phyloP scores from a whole-genome alignment of 2,888 invertebrate species.

The Chrysotoxum bicinctum region DNA sequence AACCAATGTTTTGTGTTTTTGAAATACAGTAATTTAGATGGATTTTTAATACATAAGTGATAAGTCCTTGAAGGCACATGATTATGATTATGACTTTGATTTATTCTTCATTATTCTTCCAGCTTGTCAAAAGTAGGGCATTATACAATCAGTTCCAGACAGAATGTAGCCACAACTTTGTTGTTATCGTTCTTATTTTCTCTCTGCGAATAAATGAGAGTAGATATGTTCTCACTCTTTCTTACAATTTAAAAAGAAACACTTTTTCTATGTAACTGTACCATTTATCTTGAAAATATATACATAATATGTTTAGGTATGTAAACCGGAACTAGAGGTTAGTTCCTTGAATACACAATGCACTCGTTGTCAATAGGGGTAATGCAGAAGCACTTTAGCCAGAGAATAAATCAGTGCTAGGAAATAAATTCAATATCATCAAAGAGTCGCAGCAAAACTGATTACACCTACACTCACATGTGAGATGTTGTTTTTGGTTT shows the following conservation, averaged over 20 bases:
- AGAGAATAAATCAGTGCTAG: conserved; percentile 40
- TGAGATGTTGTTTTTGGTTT: conserved; percentile 27
- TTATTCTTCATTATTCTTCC: background rate
- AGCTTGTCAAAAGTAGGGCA: conserved; percentile 18
- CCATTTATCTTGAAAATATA: background rate
- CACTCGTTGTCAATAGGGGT: conserved; percentile 32
- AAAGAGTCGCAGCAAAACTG: conserved; percentile 25
- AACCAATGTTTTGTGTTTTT: background rate
- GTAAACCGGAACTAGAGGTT: conserved; percentile 13
- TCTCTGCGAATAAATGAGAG: background rate
- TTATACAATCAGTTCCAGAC: conserved; percentile 27
- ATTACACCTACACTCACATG: conserved; percentile 33
- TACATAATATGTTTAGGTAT: background rate
- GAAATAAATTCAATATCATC: conserved; percentile 30
- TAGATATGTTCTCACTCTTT: background rate
- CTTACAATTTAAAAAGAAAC: background rate
- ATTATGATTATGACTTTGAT: conserved; percentile 14
- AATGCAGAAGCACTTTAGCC: conserved; percentile 42
- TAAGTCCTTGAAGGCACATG: background rate
- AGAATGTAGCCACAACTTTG: conserved; percentile 23
- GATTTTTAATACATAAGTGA: background rate
- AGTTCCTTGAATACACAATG: conserved; percentile 34
- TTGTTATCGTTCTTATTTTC: conserved; percentile 5
- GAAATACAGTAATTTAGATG: background rate
- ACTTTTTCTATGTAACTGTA: background rate